Evolutionary conservation across 2,888 invertebrate species (phyloP), one percentile per base, ranked within the genome.

Genomic region (Rotaria magnacalcarata): DNA sequence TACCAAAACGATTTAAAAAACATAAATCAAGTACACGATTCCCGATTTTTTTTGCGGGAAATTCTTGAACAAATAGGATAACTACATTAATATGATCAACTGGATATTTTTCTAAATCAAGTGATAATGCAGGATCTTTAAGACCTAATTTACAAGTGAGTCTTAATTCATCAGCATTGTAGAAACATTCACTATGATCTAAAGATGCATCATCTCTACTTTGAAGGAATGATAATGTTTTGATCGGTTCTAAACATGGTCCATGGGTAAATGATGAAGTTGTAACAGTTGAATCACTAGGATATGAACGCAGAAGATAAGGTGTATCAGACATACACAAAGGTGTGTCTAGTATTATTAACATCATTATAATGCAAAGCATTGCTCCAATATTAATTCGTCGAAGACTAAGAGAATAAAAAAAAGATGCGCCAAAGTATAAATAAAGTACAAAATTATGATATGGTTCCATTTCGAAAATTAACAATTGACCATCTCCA

Each of bases 141-240:
- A 67, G 16, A 34, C 67, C 67, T 67, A 67, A 67, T 67, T 67
- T 67, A 67, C 67, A 67, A 27, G 14, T 67, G 7, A 67, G 67
- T 16, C 16, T 27, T 16, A 34, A 34, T 14, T 67, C 34, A 5
- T 67, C 34, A 4, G 16, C 2, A 19, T 67, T 14, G 19, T 67
- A 34, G 6, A 19, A 41, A 67, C 67, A 67, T 67, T 67, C 67
- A 41, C 5, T 67, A 34, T 67, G 67, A 34, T 67, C 4, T 34
- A 67, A 41, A 34, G 67, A 67, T 34, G 14, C 67, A 14, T 34
- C 19, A 34, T 67, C 67, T 4, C 19, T 19, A 34, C 19, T 7
- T 19, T 67, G 34, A 34, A 67, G 34, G 34, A 67, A 67, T 67
- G 27, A 1, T 34, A 67, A 19, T 67, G 16, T 41, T 3, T 14